Evolutionary conservation across 2,113 vertebrate species (phyloP), one percentile per base, ranked within the genome.

Genomic region (Psophia crepitans): DNA sequence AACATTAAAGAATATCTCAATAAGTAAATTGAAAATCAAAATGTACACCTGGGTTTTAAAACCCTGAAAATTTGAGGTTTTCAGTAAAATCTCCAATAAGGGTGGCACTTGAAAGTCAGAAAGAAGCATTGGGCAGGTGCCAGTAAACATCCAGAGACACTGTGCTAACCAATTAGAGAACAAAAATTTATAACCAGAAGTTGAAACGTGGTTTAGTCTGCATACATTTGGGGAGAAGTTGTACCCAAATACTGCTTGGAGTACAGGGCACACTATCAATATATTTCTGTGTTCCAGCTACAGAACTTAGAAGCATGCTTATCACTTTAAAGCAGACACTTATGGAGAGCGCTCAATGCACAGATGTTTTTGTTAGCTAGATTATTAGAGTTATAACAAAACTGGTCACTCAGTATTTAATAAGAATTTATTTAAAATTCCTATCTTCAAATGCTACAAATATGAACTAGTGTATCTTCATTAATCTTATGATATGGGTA

Each of bases 141-240:
- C 49, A 83, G 33, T 41, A 94, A 92, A 60, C 33, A 74, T 41
- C 68, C 76, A 94, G 49, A 89, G 57, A 11, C 21, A 68, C 8
- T 86, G 13, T 75, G 73, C 39, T 91, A 82, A n/a, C 19, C 86
- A 92, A 87, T 82, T 87, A 90, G 65, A 92, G 77, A 97, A 54
- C 6, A 87, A 81, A 90, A 11, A 14, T 61, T 91, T 93, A 85
- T 84, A 2, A 27, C 60, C 63, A 65, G 64, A 53, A 89, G 63
- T 68, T 91, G 32, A 95, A 86, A 79, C 14, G 6, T 22, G 12
- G 28, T 91, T 96, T 90, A 92, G 21, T 79, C 46, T 80, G 65
- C 64, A 44, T 48, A 27, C 9, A 69, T 93, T 94, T 94, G 41
- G 92, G 89, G 35, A 35, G 76, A 90, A 89, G 19, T 78, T 90